These are phyloP conservation scores for Vanessa cardui DNA, from an alignment of 2,888 invertebrate species.

Conservation along the genomic window DNA sequence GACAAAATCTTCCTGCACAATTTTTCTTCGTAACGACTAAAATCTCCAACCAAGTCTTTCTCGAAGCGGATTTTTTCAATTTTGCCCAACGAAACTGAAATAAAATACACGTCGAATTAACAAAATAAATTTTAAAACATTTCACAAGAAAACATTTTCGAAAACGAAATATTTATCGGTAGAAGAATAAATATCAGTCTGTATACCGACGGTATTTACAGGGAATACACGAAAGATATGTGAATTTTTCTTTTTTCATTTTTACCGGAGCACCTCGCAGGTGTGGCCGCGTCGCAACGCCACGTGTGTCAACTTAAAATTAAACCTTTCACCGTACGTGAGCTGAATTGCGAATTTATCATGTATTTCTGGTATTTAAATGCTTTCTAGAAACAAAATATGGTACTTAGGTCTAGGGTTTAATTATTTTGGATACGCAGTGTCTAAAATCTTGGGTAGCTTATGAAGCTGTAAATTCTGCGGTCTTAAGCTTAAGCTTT, in stretches of 20 bases:
- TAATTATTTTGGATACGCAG: no score
- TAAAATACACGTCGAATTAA: neutral
- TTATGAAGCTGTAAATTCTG: no score
- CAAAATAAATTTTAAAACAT: neutral
- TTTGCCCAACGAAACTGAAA: neutral
- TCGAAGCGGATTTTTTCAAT: no score
- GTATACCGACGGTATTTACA: neutral
- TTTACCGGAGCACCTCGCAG: slow-evolving; percentile 4
- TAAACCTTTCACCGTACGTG: slow-evolving; percentile 27
- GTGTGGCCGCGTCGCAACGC: slow-evolving; percentile 2
- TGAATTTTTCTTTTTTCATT: slow-evolving; percentile 2
- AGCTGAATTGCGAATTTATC: neutral
- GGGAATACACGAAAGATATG: slow-evolving; percentile 1
- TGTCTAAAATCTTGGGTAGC: no score
- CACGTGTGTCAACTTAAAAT: slow-evolving; percentile 28
- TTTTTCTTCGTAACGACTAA: no score
- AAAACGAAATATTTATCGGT: neutral
- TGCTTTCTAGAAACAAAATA: no score
- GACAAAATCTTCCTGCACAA: no score
- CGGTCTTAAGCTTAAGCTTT: no score
- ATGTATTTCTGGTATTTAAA: neutral
- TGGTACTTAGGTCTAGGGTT: no score
- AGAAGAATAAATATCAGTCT: neutral
- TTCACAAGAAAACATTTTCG: neutral
- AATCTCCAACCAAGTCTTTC: no score